Conservation (phyloP, 2,113 vertebrate species). For the Burhinus bistriatus region DNA sequence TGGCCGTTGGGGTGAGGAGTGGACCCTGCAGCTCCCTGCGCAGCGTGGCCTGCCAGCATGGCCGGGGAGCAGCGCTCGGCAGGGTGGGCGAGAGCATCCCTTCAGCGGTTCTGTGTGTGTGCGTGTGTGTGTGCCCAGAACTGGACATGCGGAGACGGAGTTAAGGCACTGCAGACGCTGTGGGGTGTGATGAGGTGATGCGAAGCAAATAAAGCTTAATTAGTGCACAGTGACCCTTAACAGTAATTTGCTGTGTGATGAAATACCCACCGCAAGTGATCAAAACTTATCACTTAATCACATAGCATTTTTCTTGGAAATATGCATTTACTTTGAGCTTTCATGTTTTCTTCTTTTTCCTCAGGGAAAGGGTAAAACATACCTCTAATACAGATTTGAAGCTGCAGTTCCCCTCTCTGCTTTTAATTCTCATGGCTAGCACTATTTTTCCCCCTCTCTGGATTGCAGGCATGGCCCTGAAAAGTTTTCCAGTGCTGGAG, state of each 20-base stretch:
- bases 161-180: not conserved
- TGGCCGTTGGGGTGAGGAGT: not conserved
- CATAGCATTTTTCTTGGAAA: conserved; percentile 8
- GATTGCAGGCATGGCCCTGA: not conserved
- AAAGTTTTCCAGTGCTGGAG: not conserved
- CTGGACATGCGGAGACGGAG: accelerated
- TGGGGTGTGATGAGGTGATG: not conserved
- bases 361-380: not conserved
- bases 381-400: not conserved
- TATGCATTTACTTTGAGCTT: not conserved
- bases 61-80: not conserved
- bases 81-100: accelerated
- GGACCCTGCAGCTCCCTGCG: not conserved
- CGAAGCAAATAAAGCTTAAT: not conserved
- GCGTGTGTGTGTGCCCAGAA: not conserved
- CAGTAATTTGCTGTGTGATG: conserved; percentile 3
- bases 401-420: not conserved
- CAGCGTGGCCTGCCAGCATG: not conserved
- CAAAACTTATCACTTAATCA: conserved; percentile 22
- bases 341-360: not conserved
- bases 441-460: not conserved
- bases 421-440: not conserved
- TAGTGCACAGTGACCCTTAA: not conserved
- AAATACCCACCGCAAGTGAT: not conserved
- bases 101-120: not conserved